Evolutionary conservation across 2,888 invertebrate species (phyloP).

Genomic region (Cistogaster globosa): DNA sequence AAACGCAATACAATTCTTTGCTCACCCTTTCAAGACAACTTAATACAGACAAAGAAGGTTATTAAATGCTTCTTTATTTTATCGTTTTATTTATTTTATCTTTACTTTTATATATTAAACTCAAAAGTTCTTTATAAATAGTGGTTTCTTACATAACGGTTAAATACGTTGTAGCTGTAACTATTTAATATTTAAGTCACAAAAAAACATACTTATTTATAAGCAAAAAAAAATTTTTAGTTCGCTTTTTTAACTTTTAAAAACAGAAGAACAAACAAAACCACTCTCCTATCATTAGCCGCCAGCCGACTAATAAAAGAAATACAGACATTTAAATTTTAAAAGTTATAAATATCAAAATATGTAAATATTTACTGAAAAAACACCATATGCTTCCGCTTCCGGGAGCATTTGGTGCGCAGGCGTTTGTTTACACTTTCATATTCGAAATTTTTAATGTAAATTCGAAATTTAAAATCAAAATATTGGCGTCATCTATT

Average conservation of each 20-base stretch:
- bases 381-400: constrained; percentile 54
- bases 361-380: constrained; percentile 3
- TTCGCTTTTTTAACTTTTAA: constrained; percentile 42
- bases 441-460: constrained; percentile 27
- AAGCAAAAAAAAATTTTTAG: background rate
- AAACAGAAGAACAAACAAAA: constrained; percentile 17
- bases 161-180: no score
- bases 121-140: no score
- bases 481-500: constrained; percentile 51
- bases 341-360: constrained; percentile 2
- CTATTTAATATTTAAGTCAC: no score
- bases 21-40: no score
- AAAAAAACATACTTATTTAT: no score
- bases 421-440: constrained; percentile 61
- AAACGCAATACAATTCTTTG: no score
- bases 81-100: no score
- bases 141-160: no score
- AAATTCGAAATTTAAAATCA: constrained; percentile 17
- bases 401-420: constrained; percentile 61
- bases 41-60: no score
- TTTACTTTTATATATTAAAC: no score
- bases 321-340: background rate
- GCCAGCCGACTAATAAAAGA: background rate
- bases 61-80: no score
- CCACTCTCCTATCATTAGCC: background rate